A percentile compares a stretch with the other conserved stretches of the same genome.
phyloP scores from a whole-genome alignment of 2,113 vertebrate species.

The Ranitomeya variabilis region DNA sequence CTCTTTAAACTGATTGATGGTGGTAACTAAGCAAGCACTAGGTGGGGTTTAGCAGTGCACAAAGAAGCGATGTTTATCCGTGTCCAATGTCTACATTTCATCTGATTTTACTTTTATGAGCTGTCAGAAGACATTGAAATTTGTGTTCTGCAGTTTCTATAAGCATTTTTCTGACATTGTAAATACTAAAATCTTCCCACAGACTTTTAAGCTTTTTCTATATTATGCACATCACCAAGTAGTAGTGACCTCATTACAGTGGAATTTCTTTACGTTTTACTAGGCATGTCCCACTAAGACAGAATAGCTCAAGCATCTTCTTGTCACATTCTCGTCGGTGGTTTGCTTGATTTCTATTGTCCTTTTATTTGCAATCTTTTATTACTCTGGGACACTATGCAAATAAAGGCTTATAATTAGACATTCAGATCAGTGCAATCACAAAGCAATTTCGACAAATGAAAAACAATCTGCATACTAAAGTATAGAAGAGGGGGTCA shows the following conservation, averaged over 20 bases:
- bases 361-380: conserved; percentile 4
- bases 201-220: neutral
- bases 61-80: neutral
- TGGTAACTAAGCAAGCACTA: neutral
- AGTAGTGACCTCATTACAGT: conserved; percentile 1
- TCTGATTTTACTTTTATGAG: too few relatives aligned
- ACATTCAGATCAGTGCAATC: neutral
- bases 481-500: neutral
- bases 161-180: neutral
- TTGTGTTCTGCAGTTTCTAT: too few relatives aligned
- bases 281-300: neutral
- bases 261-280: neutral
- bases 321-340: conserved; percentile 10
- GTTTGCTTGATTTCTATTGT: conserved; percentile 37
- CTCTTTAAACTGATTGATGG: too few relatives aligned
- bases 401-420: conserved; percentile 9
- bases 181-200: neutral
- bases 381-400: conserved; percentile 1
- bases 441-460: neutral
- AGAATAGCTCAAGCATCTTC: neutral
- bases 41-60: neutral
- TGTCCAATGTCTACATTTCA: neutral
- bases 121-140: too few relatives aligned
- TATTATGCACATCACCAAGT: neutral
- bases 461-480: neutral